Evolutionary conservation across 2,797 vertebrate genomes (phyloP).

Genomic region (Sebastes reedi): DNA sequence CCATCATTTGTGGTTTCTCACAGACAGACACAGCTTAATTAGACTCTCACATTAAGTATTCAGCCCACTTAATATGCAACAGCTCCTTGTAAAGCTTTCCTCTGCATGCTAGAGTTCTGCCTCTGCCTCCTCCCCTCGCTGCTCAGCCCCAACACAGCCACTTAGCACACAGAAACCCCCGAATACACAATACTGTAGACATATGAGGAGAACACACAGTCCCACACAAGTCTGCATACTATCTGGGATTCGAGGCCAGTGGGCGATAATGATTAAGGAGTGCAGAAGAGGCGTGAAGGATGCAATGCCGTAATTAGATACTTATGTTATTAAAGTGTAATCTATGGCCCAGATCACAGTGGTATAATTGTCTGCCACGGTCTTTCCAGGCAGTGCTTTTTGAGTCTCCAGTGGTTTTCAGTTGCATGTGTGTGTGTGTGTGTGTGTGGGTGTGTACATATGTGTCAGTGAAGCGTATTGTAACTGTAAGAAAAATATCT

Average conservation of each 20-base stretch:
- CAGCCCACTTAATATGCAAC: slow-evolving; percentile 13
- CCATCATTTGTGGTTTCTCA: background rate
- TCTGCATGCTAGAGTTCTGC: slow-evolving; percentile 8
- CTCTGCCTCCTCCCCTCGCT: background rate
- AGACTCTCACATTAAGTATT: slow-evolving; percentile 6
- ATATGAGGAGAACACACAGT: background rate
- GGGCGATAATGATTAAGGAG: slow-evolving; percentile 60
- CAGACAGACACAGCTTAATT: slow-evolving; percentile 6
- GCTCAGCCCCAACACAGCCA: background rate
- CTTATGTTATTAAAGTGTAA: slow-evolving; percentile 70
- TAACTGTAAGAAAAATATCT: background rate
- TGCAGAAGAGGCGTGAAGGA: slow-evolving; percentile 58
- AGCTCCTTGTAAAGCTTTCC: slow-evolving; percentile 14
- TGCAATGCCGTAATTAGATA: slow-evolving; percentile 66
- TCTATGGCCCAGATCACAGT: slow-evolving; percentile 58
- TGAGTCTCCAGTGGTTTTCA: slow-evolving; percentile 10
- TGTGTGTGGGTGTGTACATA: background rate
- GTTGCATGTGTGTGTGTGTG: background rate
- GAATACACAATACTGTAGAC: background rate
- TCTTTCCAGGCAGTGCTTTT: slow-evolving; percentile 23
- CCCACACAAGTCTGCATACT: slow-evolving; percentile 3
- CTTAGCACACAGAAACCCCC: slow-evolving; percentile 1
- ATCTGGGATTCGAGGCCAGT: slow-evolving; percentile 45
- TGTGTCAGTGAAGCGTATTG: slow-evolving; percentile 2
- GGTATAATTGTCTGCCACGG: slow-evolving; percentile 65